phyloP scores from a whole-genome alignment of 2,888 invertebrate species.

The Apodemia zela region DNA sequence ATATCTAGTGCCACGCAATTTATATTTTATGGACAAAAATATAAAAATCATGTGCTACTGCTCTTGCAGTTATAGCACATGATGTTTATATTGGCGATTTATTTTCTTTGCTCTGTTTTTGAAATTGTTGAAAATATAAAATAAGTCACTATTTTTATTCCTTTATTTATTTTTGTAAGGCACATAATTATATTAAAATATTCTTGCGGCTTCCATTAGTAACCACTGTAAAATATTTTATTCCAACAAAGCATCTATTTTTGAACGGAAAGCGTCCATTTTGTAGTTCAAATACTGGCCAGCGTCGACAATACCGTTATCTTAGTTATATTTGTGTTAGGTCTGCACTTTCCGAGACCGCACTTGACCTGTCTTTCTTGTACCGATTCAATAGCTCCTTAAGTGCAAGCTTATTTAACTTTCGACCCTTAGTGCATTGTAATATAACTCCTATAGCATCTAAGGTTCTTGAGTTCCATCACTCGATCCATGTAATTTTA shows the following conservation, averaged over 20 bases:
- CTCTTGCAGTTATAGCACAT: no score
- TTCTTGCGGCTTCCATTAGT: no score
- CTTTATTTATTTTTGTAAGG: no score
- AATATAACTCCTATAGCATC: slow-evolving; percentile 30
- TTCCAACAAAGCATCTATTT: not conserved
- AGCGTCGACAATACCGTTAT: slow-evolving; percentile 8
- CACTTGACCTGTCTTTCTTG: slow-evolving; percentile 44
- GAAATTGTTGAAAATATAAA: no score
- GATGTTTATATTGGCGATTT: no score
- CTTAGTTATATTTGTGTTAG: slow-evolving; percentile 11
- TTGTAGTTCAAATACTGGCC: not conserved
- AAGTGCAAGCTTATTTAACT: slow-evolving; percentile 44
- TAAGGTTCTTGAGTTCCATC: slow-evolving; percentile 29
- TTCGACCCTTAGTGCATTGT: slow-evolving; percentile 43
- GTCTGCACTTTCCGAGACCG: slow-evolving; percentile 16
- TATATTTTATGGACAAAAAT: no score
- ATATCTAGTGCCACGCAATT: no score
- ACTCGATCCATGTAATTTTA: slow-evolving; percentile 32
- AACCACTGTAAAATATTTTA: no score
- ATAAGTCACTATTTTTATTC: no score
- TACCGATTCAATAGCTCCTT: slow-evolving; percentile 37
- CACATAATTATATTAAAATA: no score
- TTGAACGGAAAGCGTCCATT: not conserved
- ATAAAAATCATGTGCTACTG: no score
- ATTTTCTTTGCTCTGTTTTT: no score